Conservation (phyloP, 1,140 invertebrate genomes). For the Achroia grisella region DNA sequence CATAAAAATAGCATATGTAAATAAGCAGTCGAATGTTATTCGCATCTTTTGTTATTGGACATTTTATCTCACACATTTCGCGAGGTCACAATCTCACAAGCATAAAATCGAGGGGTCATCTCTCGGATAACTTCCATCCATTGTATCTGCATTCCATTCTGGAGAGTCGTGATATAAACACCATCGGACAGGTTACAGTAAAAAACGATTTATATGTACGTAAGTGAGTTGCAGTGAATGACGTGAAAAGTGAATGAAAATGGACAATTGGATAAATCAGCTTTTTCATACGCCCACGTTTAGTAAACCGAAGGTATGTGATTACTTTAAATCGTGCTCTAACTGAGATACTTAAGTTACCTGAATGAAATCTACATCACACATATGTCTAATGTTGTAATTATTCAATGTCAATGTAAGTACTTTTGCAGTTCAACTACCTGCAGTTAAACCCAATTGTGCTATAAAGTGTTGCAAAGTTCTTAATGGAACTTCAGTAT, state of each 20-base stretch:
- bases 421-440: too few species aligned
- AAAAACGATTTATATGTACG: constrained; percentile 4
- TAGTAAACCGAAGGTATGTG: constrained; percentile 48
- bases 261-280: constrained; percentile 63
- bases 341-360: too few species aligned
- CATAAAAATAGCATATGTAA: constrained; percentile 40
- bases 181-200: constrained; percentile 4
- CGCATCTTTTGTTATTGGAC: constrained; percentile 46
- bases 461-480: too few species aligned
- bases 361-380: too few species aligned
- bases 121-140: constrained; percentile 40
- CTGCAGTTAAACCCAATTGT: too few species aligned
- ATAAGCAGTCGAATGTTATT: constrained; percentile 25
- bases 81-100: constrained; percentile 22
- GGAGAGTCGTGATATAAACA: constrained; percentile 52
- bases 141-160: constrained; percentile 43
- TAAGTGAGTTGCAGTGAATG: neutral
- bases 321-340: too few species aligned
- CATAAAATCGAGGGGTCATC: constrained; percentile 50
- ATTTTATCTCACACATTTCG: constrained; percentile 58
- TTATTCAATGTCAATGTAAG: too few species aligned
- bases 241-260: constrained; percentile 14
- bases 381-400: too few species aligned
- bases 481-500: too few species aligned
- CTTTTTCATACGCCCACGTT: constrained; percentile 53